phyloP scores from a whole-genome alignment of 2,113 vertebrate genomes.

The Notiomystis cincta region DNA sequence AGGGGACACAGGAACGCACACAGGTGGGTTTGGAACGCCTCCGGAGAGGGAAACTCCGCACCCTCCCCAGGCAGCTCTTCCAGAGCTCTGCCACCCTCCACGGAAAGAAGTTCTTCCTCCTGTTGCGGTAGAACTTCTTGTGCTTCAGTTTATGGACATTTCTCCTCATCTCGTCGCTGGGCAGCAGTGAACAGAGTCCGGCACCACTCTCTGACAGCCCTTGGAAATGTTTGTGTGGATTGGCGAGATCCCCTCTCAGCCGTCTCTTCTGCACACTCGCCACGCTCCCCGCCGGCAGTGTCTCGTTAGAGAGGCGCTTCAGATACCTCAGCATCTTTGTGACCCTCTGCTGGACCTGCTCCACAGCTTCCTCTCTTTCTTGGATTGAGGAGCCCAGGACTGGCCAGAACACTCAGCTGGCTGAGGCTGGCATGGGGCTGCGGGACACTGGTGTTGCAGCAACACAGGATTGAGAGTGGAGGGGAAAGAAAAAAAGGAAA shows the following conservation, averaged over 20 bases:
- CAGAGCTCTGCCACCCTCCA: background rate
- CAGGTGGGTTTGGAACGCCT: background rate
- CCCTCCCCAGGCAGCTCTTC: background rate
- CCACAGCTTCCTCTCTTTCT: background rate
- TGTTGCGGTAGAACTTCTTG: background rate
- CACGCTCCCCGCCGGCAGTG: fast-evolving
- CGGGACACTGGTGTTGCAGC: background rate
- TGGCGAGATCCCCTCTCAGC: background rate
- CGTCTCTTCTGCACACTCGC: too few relatives aligned
- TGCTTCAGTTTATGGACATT: background rate
- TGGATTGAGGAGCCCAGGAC: background rate
- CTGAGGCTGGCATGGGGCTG: background rate
- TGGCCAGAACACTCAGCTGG: background rate
- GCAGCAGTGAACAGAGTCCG: background rate
- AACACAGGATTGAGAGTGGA: background rate
- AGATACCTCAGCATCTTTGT: background rate
- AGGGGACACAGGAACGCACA: background rate
- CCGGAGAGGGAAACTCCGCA: too few relatives aligned
- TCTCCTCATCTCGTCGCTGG: background rate
- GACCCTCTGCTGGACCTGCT: background rate
- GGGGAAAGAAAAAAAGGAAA: background rate
- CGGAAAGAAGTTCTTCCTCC: background rate
- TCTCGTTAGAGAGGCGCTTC: background rate
- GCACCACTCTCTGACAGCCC: background rate
- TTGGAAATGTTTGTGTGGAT: fast-evolving